Evolutionary conservation across 2,797 vertebrate genomes (phyloP), one percentile per base, ranked within the genome.

Genomic region (Argya squamiceps): DNA sequence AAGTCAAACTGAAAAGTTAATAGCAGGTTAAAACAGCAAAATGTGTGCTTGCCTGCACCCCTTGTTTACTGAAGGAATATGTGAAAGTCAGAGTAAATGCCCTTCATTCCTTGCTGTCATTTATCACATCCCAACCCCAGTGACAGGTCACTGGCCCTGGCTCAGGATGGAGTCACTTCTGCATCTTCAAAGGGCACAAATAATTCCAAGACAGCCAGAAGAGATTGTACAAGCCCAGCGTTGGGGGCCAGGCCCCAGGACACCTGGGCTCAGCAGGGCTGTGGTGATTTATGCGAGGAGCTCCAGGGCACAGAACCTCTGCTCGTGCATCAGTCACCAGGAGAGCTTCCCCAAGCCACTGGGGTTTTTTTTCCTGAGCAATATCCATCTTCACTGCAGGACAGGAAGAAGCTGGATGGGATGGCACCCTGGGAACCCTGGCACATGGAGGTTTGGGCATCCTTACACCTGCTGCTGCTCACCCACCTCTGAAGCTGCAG

Each of bases 81-180:
- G 55, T 12, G 9, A 44, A 20, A 56, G 71, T 30, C 6, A 0
- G 30, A 70, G 69, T 15, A 60, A 64, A 34, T 10, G n/a, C 65
- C 74, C 55, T 71, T 50, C 0, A 1, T 22, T 81, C 46, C n/a
- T 64, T 0, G 0, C 68, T 80, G 63, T 53, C 55, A 20, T 69
- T 22, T 9, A 52, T 90, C 89, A 58, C 1, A 0, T 11, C 46
- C 9, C 63, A 59, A 32, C 46, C 39, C 44, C 32, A 20, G 50
- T 17, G 69, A 37, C 32, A 75, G 47, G 70, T 73, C 83, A 74
- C 18, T 19, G 36, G 30, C 79, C 29, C 52, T 74, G 58, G 21
- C 73, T 74, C 2, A 0, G 55, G 34, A 32, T 73, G 47, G 91
- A 92, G 44, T 32, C 59, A 39, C n/a, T 75, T 73, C 65, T 78